These are phyloP conservation scores for Panurus biarmicus DNA, from an alignment of 2,113 vertebrate species.

Conservation along the genomic window DNA sequence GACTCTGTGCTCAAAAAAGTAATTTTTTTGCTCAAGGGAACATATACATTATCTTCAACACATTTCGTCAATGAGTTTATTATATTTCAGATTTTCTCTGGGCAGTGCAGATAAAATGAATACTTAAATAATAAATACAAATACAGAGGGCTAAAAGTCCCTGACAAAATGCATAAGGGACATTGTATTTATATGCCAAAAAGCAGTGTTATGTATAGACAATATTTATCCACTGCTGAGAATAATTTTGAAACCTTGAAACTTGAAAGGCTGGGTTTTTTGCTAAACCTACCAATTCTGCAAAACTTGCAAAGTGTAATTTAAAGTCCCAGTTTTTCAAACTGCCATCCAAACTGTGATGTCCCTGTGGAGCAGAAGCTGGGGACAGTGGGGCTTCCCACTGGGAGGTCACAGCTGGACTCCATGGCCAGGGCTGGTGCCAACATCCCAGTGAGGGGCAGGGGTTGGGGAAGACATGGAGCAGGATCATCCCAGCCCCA, in stretches of 20 bases:
- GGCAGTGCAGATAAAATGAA: neutral
- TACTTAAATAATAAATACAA: neutral
- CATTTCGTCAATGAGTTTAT: neutral
- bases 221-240: neutral
- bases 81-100: constrained; percentile 24
- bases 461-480: rapidly evolving
- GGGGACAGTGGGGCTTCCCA: neutral
- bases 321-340: neutral
- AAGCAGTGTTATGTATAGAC: neutral
- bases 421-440: neutral
- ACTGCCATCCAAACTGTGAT: no score
- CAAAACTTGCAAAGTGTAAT: neutral
- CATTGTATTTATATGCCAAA: neutral
- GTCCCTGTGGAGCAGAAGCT: neutral
- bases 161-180: neutral
- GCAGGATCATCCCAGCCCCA: neutral
- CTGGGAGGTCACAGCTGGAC: rapidly evolving
- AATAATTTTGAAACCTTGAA: neutral
- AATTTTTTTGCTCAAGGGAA: neutral
- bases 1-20: neutral
- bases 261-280: neutral
- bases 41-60: neutral
- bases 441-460: rapidly evolving
- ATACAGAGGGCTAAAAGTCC: neutral
- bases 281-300: neutral